These are phyloP conservation scores for Denticeps clupeoides DNA, from an alignment of 2,797 vertebrate genomes.

Conservation along the genomic window DNA sequence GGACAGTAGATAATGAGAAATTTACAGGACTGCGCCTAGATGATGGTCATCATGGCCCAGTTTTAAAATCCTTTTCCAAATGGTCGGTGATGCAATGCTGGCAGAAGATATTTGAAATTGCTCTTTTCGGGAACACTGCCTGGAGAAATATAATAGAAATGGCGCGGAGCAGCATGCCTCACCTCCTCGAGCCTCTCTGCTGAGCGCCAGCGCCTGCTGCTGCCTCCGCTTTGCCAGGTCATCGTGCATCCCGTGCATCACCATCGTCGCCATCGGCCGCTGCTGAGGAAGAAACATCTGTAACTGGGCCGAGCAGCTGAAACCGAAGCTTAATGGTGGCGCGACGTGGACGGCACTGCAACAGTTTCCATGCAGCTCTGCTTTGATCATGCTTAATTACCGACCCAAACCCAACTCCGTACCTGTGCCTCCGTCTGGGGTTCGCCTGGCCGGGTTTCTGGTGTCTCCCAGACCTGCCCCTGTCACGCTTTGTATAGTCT, in stretches of 20 bases:
- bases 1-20: no score
- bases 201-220: constrained; percentile 53
- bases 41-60: no score
- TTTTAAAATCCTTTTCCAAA: no score
- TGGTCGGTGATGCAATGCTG: no score
- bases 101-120: no score
- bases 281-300: neutral
- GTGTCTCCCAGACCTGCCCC: constrained; percentile 23
- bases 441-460: constrained; percentile 28
- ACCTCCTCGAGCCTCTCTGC: constrained; percentile 57
- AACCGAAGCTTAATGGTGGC: no score
- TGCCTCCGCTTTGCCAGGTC: constrained; percentile 47
- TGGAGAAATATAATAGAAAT: neutral
- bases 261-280: constrained; percentile 15
- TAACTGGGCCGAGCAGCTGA: no score
- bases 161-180: constrained; percentile 13
- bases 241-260: constrained; percentile 45
- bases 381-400: no score
- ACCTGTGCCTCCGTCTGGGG: constrained; percentile 12
- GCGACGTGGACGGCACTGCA: no score
- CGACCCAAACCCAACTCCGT: no score
- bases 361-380: no score
- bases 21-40: no score
- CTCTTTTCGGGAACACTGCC: neutral
- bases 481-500: constrained; percentile 37